phyloP scores from a whole-genome alignment of 2,797 vertebrate species.

The Heteromormyrus szaboi region DNA sequence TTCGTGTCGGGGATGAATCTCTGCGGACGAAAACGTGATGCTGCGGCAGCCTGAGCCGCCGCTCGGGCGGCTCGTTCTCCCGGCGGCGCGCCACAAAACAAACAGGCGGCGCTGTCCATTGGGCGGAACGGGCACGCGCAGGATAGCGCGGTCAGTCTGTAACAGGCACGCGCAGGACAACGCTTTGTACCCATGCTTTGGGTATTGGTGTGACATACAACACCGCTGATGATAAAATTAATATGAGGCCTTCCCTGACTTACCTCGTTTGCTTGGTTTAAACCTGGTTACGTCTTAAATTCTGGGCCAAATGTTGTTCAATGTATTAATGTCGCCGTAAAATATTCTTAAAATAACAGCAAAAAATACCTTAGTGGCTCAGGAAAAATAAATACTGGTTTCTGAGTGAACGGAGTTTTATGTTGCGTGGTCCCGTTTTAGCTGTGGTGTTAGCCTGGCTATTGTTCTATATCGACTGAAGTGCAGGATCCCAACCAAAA shows the following conservation, averaged over 20 bases:
- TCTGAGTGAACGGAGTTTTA: background rate
- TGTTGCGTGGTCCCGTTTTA: background rate
- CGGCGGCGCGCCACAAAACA: background rate
- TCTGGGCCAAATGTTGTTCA: background rate
- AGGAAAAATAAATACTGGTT: background rate
- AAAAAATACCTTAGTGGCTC: background rate
- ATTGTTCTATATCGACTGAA: background rate
- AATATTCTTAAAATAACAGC: background rate
- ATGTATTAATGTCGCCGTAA: background rate
- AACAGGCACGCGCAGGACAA: background rate
- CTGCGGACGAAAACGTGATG: background rate
- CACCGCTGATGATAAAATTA: background rate
- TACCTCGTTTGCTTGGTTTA: background rate
- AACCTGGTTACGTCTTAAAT: background rate
- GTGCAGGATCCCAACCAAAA: background rate
- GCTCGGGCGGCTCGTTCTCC: background rate
- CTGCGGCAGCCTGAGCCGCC: background rate
- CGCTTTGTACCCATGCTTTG: background rate
- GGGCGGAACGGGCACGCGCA: background rate
- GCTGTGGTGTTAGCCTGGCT: background rate
- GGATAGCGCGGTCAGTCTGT: background rate
- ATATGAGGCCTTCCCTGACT: background rate
- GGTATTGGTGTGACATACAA: background rate
- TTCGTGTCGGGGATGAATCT: background rate
- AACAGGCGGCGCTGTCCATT: background rate